Conservation (phyloP, 2,113 vertebrate species). For the Rhodinocichla rosea region DNA sequence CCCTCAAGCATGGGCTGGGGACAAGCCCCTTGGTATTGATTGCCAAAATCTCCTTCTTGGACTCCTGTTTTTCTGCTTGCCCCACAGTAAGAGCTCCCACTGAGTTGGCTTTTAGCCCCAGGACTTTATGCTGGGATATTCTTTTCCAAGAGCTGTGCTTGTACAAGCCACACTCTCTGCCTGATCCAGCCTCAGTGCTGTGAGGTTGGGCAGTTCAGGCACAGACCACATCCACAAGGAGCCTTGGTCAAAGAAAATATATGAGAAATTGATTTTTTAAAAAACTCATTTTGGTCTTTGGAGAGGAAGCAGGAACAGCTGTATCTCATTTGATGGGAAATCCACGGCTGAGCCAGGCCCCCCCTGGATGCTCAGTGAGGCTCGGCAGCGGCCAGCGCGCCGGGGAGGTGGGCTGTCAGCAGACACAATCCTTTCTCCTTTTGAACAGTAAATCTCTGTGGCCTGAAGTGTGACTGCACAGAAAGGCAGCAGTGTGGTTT, state of each 20-base stretch:
- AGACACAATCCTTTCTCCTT: neutral
- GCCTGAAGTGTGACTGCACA: neutral
- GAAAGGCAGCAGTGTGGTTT: neutral
- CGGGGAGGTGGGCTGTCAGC: neutral
- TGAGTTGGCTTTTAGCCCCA: neutral
- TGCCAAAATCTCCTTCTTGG: neutral
- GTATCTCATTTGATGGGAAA: constrained; percentile 7
- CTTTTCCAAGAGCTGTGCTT: neutral
- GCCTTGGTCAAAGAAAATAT: neutral
- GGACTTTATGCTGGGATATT: neutral
- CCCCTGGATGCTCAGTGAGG: neutral
- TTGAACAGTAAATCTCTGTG: neutral
- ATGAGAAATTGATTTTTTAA: neutral
- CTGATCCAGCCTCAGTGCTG: neutral
- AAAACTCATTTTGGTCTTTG: neutral
- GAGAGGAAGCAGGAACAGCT: constrained; percentile 47
- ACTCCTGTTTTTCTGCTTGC: neutral
- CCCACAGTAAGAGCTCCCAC: neutral
- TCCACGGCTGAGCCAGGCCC: rapidly evolving
- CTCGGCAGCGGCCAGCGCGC: rapidly evolving
- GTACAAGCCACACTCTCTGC: neutral
- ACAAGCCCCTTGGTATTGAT: neutral
- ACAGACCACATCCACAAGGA: neutral
- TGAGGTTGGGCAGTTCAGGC: constrained; percentile 9
- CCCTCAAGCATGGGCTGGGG: neutral